Base-by-base conservation (phyloP, 2,888 invertebrate species). In the Mesorhabditis belari region DNA sequence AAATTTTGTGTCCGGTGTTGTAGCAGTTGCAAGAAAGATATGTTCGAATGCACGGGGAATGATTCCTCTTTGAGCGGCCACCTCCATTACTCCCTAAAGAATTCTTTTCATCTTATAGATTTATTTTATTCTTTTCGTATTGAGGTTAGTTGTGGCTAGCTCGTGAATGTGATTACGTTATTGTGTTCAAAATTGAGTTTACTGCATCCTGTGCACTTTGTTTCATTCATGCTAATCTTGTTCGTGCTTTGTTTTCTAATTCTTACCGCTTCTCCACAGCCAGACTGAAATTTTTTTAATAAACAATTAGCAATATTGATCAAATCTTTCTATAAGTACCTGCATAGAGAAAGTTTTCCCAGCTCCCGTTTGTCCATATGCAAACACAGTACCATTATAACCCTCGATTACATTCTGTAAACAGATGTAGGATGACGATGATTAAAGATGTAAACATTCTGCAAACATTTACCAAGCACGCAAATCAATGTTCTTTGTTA, bases 261-360 rank as follows among this genome's bases (percentile, higher is more conserved):
- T n/a, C n/a, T n/a, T 17, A 66, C 56, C 29, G 28, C 29, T 12
- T 66, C 66, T 4, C 9, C 6, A 21, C 23, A 55, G 12, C 52
- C 19, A 19, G n/a, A 21, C 17, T 17, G 19, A 12, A 52, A 52
- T 19, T 52, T 17, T 19, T 21, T 17, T 52, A 52, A 52, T 17
- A 21, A 17, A 12, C 19, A 9, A 52, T 52, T 52, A 19, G 9
- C 19, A 9, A 52, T 12, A 12, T 19, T 9, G 9, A 21, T 12
- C 12, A 9, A 9, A 21, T 9, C 9, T 19, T 19, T 19, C 17
- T 17, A 17, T 12, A 9, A n/a, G 6, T 25, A 55, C 91, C 81
- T 90, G 90, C 91, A 92, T 92, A 12, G 90, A 89, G 81, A 88
- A 90, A 0, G 90, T 90, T 81, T 92, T 92, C 0, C 92, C 92